Conservation (phyloP, 2,888 invertebrate species). For the Tuta absoluta region DNA sequence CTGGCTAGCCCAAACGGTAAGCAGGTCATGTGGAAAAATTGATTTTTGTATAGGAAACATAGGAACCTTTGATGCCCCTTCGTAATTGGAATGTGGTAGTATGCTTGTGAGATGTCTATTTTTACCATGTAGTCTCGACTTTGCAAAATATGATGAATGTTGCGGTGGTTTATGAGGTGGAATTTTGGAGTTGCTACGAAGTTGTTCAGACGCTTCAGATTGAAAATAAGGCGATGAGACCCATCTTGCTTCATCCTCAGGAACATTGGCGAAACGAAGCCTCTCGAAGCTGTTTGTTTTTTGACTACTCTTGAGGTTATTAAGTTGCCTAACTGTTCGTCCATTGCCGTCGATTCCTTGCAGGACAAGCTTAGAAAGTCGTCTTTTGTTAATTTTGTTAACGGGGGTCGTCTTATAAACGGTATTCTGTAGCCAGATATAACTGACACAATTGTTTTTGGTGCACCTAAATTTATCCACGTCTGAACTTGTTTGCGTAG, state of each 20-base stretch:
- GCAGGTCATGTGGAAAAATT: slow-evolving; percentile 4
- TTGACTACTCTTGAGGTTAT: no score
- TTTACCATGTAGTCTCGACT: background rate
- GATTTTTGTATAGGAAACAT: background rate
- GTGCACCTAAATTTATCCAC: slow-evolving; percentile 25
- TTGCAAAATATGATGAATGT: background rate
- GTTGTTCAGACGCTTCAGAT: background rate
- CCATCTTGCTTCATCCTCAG: no score
- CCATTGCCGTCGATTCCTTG: no score
- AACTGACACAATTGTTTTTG: slow-evolving; percentile 23
- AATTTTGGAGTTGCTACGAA: background rate
- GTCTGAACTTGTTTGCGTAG: slow-evolving; percentile 16
- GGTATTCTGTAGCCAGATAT: slow-evolving; percentile 28
- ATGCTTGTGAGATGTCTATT: no score
- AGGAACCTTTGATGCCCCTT: background rate
- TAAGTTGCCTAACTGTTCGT: no score
- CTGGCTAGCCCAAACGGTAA: slow-evolving; percentile 5
- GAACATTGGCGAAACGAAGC: no score
- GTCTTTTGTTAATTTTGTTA: slow-evolving; percentile 1
- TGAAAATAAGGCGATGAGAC: background rate
- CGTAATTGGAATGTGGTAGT: background rate
- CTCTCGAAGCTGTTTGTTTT: no score
- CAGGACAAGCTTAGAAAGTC: no score
- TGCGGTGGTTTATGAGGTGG: background rate
- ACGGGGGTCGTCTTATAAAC: slow-evolving; percentile 21